Percentiles rank a stretch among this genome's conserved stretches.
phyloP scores from a whole-genome alignment of 2,797 vertebrate species.

The Gallinago nigripennis region DNA sequence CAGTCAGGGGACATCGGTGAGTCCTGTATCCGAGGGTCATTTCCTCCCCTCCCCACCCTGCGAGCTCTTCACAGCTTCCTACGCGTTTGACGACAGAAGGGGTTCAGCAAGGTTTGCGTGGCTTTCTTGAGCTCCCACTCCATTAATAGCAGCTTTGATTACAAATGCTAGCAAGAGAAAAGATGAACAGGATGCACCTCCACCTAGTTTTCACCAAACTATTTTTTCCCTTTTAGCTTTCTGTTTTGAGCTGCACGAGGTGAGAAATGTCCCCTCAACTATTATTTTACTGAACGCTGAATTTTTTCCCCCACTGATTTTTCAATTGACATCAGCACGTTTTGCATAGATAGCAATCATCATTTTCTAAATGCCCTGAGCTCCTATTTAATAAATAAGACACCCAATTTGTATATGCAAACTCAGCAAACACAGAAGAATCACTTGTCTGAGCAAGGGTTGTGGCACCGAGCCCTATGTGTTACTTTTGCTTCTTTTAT shows the following conservation, averaged over 20 bases:
- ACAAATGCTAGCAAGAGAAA: neutral
- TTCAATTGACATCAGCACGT: neutral
- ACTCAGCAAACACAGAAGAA: neutral
- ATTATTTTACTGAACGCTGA: neutral
- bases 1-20: neutral
- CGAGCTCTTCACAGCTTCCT: neutral
- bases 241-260: neutral
- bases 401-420: neutral
- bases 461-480: neutral
- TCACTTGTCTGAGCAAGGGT: neutral
- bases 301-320: neutral
- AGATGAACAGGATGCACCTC: neutral
- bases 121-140: neutral
- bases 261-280: neutral
- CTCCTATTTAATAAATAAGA: neutral
- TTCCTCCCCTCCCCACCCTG: neutral
- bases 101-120: neutral
- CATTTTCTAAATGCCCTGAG: neutral
- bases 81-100: neutral
- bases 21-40: neutral
- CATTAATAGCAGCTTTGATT: neutral
- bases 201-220: fast-evolving
- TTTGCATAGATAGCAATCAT: neutral
- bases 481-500: neutral
- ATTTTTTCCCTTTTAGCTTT: neutral